Evolutionary conservation across 1,140 invertebrate genomes (phyloP), one percentile per base, ranked within the genome.

Genomic region (Araneus ventricosus): DNA sequence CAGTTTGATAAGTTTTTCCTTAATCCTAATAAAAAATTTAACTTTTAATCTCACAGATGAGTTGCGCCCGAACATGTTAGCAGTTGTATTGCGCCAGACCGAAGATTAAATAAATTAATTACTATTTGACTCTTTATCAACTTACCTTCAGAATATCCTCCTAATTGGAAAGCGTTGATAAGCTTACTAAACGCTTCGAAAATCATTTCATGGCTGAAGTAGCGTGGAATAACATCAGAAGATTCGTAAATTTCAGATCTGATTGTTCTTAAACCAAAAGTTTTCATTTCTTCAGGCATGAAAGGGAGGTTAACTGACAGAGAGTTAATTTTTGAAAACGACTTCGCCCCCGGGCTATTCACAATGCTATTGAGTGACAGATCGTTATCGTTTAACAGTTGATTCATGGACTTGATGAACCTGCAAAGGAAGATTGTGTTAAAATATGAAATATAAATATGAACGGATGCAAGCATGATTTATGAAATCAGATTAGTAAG

Each of bases 131-230:
- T 52, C 10, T 45, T 45, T 17, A 30, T 59, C 20, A 41, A 27
- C 14, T 85, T 86, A 92, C 90, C 82, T 86, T 92, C 82, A 70
- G 70, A 70, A 92, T 86, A 30, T 34, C 34, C 59, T 24, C 41
- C 84, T 8, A 30, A 6, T 57, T 86, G 17, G 30, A 75, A 67
- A 10, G 52, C 6, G 34, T 27, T n/a, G 1, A 92, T 30, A 10
- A 92, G 22, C 20, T 92, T 67, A 30, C 57, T 70, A 7, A 92
- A 92, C 4, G 30, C n/a, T 79, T 92, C 30, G 2, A 79, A 10
- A 5, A 20, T 24, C 0, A 75, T 8, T 7, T 92, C 45, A 5
- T 27, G 34, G 1, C 57, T n/a, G 24, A 86, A 52, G 39, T 67
- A 86, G 24, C n/a, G 37, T 14, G 90, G 90, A 57, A 92, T 7